These are phyloP conservation scores for Manis crassicaudata DNA, from an alignment of 2,797 vertebrate genomes.

Conservation along the genomic window DNA sequence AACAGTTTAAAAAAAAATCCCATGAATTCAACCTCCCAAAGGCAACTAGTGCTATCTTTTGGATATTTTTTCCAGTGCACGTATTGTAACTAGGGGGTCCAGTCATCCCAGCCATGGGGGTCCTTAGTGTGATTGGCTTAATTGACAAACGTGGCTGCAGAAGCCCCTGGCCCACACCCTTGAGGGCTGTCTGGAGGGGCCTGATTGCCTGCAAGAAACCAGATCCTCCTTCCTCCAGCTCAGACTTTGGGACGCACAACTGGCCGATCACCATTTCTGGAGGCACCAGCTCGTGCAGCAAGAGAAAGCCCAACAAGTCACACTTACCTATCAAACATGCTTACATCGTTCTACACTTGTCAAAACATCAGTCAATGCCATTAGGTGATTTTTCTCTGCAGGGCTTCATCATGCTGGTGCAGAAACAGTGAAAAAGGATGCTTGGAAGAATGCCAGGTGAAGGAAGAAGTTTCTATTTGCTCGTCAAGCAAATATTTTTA, in stretches of 20 bases:
- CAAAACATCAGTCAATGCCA: background rate
- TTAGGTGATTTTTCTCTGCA: background rate
- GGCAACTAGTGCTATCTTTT: background rate
- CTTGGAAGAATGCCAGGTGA: background rate
- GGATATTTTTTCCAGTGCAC: background rate
- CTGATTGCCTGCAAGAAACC: background rate
- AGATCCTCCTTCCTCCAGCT: background rate
- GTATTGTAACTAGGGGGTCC: background rate
- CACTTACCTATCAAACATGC: background rate
- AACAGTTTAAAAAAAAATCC: background rate
- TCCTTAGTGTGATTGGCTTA: background rate
- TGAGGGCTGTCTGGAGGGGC: background rate
- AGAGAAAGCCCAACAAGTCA: background rate
- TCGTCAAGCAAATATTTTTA: background rate
- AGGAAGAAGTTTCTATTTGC: background rate
- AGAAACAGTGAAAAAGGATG: background rate
- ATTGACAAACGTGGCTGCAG: background rate
- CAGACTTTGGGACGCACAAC: background rate
- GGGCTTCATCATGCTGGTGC: background rate
- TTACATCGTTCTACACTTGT: background rate
- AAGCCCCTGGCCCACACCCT: rapidly evolving
- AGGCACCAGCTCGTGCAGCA: background rate
- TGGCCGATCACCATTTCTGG: background rate
- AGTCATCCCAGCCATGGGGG: too few species aligned
- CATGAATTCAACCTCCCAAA: background rate